Conservation (phyloP, 2,888 invertebrate species). For the Rutpela maculata region DNA sequence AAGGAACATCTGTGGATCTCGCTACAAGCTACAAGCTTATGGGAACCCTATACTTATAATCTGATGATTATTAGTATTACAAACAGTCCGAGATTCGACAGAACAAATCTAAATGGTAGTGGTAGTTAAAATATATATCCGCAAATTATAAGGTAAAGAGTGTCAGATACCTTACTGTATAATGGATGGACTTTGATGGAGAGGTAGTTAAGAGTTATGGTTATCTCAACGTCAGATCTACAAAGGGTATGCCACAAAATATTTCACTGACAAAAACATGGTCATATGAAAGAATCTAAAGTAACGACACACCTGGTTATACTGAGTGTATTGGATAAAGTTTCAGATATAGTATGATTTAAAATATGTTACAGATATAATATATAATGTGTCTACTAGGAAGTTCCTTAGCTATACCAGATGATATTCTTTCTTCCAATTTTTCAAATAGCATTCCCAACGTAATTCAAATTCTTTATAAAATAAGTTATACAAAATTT, state of each 20-base stretch:
- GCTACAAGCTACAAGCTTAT: slow-evolving; percentile 26
- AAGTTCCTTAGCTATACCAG: no score
- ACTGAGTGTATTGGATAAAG: neutral
- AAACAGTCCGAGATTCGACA: slow-evolving; percentile 35
- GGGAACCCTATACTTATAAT: slow-evolving; percentile 38
- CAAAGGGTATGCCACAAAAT: slow-evolving; percentile 36
- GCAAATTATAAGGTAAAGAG: slow-evolving; percentile 51
- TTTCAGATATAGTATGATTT: neutral
- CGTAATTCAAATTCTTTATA: no score
- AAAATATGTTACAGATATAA: neutral
- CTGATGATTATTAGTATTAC: slow-evolving; percentile 44
- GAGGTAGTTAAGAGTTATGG: slow-evolving; percentile 38
- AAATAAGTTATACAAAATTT: no score
- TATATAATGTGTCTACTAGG: no score
- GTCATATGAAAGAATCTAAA: slow-evolving; percentile 22
- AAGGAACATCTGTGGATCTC: slow-evolving; percentile 30
- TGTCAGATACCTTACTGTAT: slow-evolving; percentile 44
- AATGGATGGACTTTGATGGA: slow-evolving; percentile 46
- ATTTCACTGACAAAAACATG: slow-evolving; percentile 33
- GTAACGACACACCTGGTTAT: slow-evolving; percentile 23
- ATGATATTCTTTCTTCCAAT: no score
- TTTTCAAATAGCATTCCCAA: no score
- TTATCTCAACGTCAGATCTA: slow-evolving; percentile 41
- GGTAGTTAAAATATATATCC: slow-evolving; percentile 52
- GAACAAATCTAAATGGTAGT: slow-evolving; percentile 39